phyloP scores from a whole-genome alignment of 2,113 vertebrate genomes.

The Hemibates koningsi region DNA sequence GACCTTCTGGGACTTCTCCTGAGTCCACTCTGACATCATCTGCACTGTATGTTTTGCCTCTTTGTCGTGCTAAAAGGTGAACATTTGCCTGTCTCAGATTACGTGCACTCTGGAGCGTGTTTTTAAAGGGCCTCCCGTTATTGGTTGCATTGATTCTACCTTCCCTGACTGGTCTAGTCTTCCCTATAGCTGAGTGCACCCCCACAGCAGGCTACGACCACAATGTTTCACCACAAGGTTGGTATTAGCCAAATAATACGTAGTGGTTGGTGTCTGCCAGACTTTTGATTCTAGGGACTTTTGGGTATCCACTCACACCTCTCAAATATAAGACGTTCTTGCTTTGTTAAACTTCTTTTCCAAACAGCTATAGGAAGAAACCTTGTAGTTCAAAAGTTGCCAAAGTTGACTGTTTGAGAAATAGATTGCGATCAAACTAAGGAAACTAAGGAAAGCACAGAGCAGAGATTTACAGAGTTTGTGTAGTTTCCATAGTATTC shows the following conservation, averaged over 20 bases:
- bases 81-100: not conserved
- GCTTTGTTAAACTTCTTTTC: not conserved
- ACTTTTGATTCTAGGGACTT: not conserved
- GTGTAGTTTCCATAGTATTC: not conserved
- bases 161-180: not conserved
- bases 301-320: not conserved
- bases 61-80: not conserved
- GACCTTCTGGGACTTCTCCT: not conserved
- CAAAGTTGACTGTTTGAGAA: not conserved
- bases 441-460: not conserved
- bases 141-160: not conserved
- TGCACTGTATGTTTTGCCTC: not conserved
- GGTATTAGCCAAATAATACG: not conserved
- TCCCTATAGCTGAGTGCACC: not conserved
- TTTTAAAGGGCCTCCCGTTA: not conserved
- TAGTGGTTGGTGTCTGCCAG: not conserved
- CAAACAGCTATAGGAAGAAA: not conserved
- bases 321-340: not conserved
- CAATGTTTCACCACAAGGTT: not conserved
- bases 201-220: rapidly evolving
- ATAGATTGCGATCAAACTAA: not conserved
- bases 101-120: not conserved
- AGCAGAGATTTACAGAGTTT: not conserved
- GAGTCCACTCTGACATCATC: not conserved
- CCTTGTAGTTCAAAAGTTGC: not conserved